Percentiles rank a stretch among this genome's conserved stretches.
Conservation (phyloP, 2,888 invertebrate species). For the Andricus quercusramuli region DNA sequence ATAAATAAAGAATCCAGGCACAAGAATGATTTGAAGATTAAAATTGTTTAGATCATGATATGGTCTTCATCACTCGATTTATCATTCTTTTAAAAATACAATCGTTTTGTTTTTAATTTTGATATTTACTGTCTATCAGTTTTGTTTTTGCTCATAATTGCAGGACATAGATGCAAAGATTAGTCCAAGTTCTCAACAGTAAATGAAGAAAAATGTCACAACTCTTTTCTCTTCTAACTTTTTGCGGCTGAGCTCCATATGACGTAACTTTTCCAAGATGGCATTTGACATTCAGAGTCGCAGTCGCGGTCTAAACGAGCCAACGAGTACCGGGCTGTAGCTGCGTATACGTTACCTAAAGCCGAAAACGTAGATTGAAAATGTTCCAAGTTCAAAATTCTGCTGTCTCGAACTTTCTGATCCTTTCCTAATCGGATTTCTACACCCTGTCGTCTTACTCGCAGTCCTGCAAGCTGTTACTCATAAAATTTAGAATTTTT, state of each 20-base stretch:
- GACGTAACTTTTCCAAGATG: slow-evolving; percentile 22
- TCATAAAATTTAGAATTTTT: neutral
- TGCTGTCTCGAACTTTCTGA: neutral
- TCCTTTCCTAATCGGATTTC: slow-evolving; percentile 12
- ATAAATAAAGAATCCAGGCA: neutral
- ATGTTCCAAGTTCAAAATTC: neutral
- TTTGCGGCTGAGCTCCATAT: neutral
- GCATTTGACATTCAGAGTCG: slow-evolving; percentile 23
- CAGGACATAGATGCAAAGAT: neutral
- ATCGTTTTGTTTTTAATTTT: neutral
- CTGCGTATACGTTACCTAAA: neutral
- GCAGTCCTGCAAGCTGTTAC: neutral
- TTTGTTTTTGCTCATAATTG: too few species aligned
- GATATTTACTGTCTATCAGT: too few species aligned
- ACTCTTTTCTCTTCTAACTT: neutral
- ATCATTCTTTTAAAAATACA: neutral
- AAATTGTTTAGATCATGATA: neutral
- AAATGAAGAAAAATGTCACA: slow-evolving; percentile 28
- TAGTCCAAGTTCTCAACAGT: slow-evolving; percentile 3
- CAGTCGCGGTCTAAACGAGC: neutral
- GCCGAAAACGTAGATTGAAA: neutral
- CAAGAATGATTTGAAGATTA: neutral
- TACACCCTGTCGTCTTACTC: neutral
- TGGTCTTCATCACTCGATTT: neutral
- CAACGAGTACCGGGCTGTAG: neutral